A percentile compares a stretch with the other conserved stretches of the same genome.
Conservation (phyloP, 2,113 vertebrate genomes). For the Egretta garzetta region DNA sequence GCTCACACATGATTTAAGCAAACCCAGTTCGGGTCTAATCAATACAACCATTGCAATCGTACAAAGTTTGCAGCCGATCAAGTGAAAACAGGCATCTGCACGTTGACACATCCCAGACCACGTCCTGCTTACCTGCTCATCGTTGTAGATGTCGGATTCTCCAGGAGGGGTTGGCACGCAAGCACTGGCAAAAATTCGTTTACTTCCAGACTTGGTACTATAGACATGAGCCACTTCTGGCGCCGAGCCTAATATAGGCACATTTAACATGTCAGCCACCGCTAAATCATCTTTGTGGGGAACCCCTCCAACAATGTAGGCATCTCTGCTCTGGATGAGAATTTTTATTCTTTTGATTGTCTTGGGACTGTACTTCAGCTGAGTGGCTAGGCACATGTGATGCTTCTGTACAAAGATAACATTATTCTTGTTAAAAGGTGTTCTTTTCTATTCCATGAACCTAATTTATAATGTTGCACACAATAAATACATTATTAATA, state of each 20-base stretch:
- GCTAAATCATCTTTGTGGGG: slow-evolving; percentile 85
- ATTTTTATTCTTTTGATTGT: slow-evolving; percentile 80
- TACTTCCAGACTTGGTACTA: slow-evolving; percentile 86
- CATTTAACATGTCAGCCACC: slow-evolving; percentile 83
- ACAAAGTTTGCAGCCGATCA: neutral
- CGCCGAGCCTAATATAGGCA: slow-evolving; percentile 85
- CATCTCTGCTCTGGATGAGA: slow-evolving; percentile 79
- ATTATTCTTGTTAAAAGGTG: slow-evolving; percentile 68
- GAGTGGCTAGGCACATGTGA: slow-evolving; percentile 86
- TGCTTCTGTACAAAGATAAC: slow-evolving; percentile 74
- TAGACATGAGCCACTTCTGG: slow-evolving; percentile 82
- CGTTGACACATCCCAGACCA: neutral
- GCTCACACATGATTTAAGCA: neutral
- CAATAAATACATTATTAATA: slow-evolving; percentile 93
- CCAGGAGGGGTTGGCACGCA: slow-evolving; percentile 82
- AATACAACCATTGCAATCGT: rapidly evolving
- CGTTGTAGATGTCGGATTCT: slow-evolving; percentile 73
- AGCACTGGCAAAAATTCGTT: slow-evolving; percentile 78
- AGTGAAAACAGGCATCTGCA: neutral
- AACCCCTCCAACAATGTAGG: slow-evolving; percentile 83
- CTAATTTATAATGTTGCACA: slow-evolving; percentile 85
- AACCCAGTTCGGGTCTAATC: neutral
- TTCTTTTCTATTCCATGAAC: slow-evolving; percentile 53
- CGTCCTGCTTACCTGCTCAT: slow-evolving; percentile 76
- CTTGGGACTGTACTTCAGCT: slow-evolving; percentile 88